These are phyloP conservation scores for Aphelocoma californica DNA, from an alignment of 2,797 vertebrate genomes.

Conservation along the genomic window DNA sequence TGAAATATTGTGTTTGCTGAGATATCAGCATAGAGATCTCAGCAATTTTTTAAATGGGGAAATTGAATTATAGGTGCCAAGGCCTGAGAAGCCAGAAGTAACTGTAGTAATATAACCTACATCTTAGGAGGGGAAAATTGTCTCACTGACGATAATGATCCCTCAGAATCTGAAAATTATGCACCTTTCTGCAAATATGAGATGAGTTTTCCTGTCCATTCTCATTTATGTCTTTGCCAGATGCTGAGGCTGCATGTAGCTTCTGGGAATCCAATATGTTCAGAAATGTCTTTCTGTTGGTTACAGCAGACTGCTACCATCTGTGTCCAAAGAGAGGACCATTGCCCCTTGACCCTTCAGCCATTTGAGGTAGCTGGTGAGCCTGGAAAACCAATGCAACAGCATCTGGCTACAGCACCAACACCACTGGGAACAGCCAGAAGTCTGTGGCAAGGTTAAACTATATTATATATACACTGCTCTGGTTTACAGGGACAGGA, in stretches of 20 bases:
- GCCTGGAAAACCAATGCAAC: neutral
- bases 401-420: neutral
- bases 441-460: accelerated
- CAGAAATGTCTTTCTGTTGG: neutral
- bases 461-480: accelerated
- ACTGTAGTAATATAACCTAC: neutral
- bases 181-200: neutral
- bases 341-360: neutral
- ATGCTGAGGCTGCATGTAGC: neutral
- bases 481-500: neutral
- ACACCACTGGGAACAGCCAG: neutral
- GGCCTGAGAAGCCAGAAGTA: slow-evolving; percentile 5
- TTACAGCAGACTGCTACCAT: neutral
- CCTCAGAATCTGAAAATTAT: neutral
- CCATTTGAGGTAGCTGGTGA: accelerated
- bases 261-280: neutral
- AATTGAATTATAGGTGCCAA: slow-evolving; percentile 38
- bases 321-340: neutral
- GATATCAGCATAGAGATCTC: slow-evolving; percentile 26
- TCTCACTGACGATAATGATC: neutral
- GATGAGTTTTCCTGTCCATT: neutral
- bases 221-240: neutral
- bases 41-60: slow-evolving; percentile 9
- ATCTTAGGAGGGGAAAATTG: neutral
- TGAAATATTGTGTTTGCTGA: slow-evolving; percentile 50